Evolutionary conservation across 2,888 invertebrate genomes (phyloP).

Genomic region (Apamea crenata): DNA sequence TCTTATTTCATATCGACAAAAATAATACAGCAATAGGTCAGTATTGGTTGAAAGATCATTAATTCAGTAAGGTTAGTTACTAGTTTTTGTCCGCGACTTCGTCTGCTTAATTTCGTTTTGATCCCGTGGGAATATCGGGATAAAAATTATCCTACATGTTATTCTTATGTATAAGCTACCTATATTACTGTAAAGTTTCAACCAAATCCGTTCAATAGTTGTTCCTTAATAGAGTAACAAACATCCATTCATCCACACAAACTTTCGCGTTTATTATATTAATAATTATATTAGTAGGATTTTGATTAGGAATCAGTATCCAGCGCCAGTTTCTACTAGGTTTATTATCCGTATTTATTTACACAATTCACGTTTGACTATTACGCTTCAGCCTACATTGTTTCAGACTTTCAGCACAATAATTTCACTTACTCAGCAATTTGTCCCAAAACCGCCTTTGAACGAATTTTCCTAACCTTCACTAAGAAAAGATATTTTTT

Average conservation of each 20-base stretch:
- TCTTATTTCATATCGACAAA: background rate
- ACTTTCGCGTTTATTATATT: too few species aligned
- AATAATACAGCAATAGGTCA: background rate
- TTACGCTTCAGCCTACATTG: constrained; percentile 2
- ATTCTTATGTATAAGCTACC: too few species aligned
- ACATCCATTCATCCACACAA: too few species aligned
- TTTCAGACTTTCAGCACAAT: constrained; percentile 33
- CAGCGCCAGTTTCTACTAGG: background rate
- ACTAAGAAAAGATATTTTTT: constrained; percentile 29
- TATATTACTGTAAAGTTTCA: too few species aligned
- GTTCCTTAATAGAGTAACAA: too few species aligned
- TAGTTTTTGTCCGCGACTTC: too few species aligned
- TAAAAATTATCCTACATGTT: too few species aligned
- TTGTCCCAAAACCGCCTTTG: constrained; percentile 25
- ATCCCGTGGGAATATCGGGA: too few species aligned
- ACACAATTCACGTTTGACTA: background rate
- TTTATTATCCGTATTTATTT: background rate
- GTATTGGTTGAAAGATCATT: background rate
- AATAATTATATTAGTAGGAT: too few species aligned
- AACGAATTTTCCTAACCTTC: constrained; percentile 31
- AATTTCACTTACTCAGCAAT: constrained; percentile 42
- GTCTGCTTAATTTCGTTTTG: too few species aligned
- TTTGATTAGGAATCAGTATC: background rate
- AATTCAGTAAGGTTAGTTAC: too few species aligned
- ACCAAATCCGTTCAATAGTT: too few species aligned